Evolutionary conservation across 2,888 invertebrate genomes (phyloP), one percentile per base, ranked within the genome.

Genomic region (Aspidiotus destructor): DNA sequence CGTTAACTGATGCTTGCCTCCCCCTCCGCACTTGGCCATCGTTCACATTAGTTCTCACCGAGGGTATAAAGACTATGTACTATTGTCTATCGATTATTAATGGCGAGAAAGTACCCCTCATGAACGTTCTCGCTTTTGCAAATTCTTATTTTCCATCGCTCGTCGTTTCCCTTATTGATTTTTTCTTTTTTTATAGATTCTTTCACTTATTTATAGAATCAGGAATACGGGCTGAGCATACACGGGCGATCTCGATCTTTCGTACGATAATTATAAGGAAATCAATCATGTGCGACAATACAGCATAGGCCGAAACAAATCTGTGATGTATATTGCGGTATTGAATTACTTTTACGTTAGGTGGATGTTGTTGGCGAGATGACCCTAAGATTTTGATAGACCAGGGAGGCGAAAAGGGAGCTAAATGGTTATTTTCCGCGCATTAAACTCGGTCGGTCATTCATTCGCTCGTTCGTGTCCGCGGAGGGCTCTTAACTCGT

Each of bases 41-140:
- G 55, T 57, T 58, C 65, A 65, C 58, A 58, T 11, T 17, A 28
- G 17, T 58, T 55, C 58, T 28, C 58, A 58, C 48, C n/a, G 48
- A 54, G 63, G 52, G 63, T 13, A 48, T 9, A 62, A 48, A 55
- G 40, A 60, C 60, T 10, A 44, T 64, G 28, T 44, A 65, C 65
- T 55, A 65, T 65, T 65, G 65, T 65, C 65, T 65, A 65, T 65
- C 65, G 65, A 65, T 65, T 65, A 65, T 65, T 65, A 65, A 65
- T 65, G 65, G 65, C 65, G 65, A 57, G 58, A 65, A 53, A 11
- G 40, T 41, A 53, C 28, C 63, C 63, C 28, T 17, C 48, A 48
- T n/a, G 11, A 28, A 28, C 28, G 28, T 28, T 28, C 28, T 28
- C 28, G 28, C 41, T 41, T 63, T 63, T 54, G 54, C 54, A 63